Evolutionary conservation across 2,888 invertebrate genomes (phyloP), one percentile per base, ranked within the genome.

Genomic region (Cryptocephalus primarius): DNA sequence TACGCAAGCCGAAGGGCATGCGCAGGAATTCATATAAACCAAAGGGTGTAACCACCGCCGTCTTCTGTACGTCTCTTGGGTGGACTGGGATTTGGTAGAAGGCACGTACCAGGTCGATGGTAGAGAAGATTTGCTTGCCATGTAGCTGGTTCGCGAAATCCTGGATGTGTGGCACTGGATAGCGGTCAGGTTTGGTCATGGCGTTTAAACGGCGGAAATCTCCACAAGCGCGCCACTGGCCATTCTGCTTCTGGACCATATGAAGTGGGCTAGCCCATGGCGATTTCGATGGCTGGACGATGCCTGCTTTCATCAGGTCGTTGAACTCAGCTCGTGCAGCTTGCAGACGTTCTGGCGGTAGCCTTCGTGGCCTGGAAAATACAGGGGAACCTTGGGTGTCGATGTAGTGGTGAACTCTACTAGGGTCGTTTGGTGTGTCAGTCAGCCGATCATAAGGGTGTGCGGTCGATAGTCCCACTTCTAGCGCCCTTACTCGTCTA

Each of bases 1-100:
- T 49, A 32, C 47, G 31, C 36, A 48, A 34, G 13, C 44, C 49
- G 32, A 49, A 49, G 3, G 47, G 44, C 49, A 49, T 49, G 1
- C 40, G 34, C 10, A 40, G 41, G 22, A 47, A 49, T n/a, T 49
- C 47, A 39, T 39, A 49, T 9, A 44, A 42, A 4, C 47, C 47
- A 40, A 49, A 49, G 1, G 47, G 43, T 9, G 47, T 49, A 8
- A 38, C 43, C 4, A 49, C 40, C 2, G 46, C 43, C n/a, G 48
- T 48, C 22, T 48, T 48, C 13, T 40, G 41, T 10, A 39, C 39
- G 11, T 44, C 6, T 31, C 4, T 9, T 8, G 39, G 39, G 33
- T 33, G 8, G n/a, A 43, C 44, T 32, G 44, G 44, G 9, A 43
- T 38, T n/a, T 43, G 36, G 38, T 43, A 43, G 9, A 43, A 43